phyloP scores from a whole-genome alignment of 2,113 vertebrate species.

The Sceloporus undulatus region DNA sequence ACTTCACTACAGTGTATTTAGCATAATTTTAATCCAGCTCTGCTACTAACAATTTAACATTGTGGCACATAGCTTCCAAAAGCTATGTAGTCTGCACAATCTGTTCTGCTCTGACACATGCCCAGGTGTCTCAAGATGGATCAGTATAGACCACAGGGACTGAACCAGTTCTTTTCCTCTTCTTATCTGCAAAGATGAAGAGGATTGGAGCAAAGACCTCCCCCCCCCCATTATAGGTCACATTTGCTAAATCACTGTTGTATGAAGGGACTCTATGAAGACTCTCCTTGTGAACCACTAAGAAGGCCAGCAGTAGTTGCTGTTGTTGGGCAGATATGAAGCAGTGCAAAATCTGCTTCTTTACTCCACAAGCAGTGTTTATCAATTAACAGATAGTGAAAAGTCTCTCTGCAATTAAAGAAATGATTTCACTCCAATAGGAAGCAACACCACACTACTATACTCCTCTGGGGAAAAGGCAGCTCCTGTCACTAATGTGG shows the following conservation, averaged over 20 bases:
- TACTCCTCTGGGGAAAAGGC: conserved; percentile 86
- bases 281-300: conserved; percentile 25
- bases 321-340: conserved; percentile 34
- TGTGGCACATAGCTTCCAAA: background rate
- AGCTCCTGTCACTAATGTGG: conserved; percentile 86
- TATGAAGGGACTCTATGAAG: background rate
- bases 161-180: background rate
- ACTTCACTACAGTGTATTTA: conserved; percentile 3
- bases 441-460: conserved; percentile 89
- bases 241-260: background rate
- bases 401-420: conserved; percentile 96
- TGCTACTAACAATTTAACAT: background rate
- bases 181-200: background rate
- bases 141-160: background rate
- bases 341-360: conserved; percentile 60
- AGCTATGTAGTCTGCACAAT: background rate
- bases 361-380: conserved; percentile 81
- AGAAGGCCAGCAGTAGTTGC: background rate
- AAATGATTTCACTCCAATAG: conserved; percentile 92
- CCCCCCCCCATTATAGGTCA: no score
- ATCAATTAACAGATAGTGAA: conserved; percentile 99
- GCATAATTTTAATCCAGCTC: conserved; percentile 1
- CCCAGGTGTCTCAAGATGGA: conserved; percentile 8
- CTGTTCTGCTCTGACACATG: background rate
- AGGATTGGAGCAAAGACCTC: background rate